phyloP scores from a whole-genome alignment of 2,888 invertebrate species.

The Aquatica leii region DNA sequence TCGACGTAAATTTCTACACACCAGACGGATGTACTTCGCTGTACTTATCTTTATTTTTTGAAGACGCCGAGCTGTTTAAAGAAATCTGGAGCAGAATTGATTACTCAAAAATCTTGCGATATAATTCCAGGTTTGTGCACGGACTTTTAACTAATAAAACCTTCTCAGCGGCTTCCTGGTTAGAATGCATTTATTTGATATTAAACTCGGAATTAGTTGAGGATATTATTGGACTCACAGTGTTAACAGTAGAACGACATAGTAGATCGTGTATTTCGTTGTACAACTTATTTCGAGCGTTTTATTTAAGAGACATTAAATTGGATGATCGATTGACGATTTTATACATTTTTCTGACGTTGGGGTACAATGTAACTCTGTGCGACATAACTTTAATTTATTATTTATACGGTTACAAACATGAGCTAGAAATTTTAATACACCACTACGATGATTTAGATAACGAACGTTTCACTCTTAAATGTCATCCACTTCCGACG shows the following conservation, averaged over 20 bases:
- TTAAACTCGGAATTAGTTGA: slow-evolving; percentile 12
- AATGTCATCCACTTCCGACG: slow-evolving; percentile 8
- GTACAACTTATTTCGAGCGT: background rate
- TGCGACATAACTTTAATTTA: slow-evolving; percentile 22
- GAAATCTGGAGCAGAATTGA: slow-evolving; percentile 12
- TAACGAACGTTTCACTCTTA: background rate
- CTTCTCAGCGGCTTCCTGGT: slow-evolving; percentile 15
- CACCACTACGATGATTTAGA: background rate
- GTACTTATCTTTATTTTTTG: slow-evolving; percentile 17
- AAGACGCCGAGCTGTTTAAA: slow-evolving; percentile 18
- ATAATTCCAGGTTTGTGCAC: background rate
- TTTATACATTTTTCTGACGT: slow-evolving; percentile 23
- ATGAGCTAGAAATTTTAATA: slow-evolving; percentile 23
- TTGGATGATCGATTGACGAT: slow-evolving; percentile 24
- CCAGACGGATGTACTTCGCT: slow-evolving; percentile 23
- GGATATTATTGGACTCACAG: background rate
- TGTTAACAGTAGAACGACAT: background rate
- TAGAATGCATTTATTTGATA: slow-evolving; percentile 26
- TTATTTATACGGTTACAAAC: slow-evolving; percentile 19
- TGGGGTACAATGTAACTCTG: slow-evolving; percentile 12
- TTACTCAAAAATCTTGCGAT: background rate
- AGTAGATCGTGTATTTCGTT: background rate
- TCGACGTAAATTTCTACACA: slow-evolving; percentile 40
- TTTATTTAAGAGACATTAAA: background rate
- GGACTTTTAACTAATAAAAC: background rate